These are phyloP conservation scores for Peromyscus maniculatus DNA, from an alignment of 2,113 vertebrate genomes.

Conservation along the genomic window DNA sequence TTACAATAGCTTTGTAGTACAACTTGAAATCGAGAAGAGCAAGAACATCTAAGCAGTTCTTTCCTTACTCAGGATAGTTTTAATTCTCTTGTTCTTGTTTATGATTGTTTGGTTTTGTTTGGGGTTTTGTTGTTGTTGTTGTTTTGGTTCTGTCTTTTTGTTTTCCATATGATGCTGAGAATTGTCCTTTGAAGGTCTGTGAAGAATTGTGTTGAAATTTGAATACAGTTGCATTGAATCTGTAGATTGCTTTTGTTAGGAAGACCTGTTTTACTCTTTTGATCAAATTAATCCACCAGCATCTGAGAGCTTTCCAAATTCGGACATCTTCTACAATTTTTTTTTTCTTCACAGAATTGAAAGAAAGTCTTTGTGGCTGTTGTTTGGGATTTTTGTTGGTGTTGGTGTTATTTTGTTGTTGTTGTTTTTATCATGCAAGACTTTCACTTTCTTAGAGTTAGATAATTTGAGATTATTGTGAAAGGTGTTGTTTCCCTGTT, in stretches of 20 bases:
- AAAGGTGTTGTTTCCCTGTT: neutral
- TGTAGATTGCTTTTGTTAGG: neutral
- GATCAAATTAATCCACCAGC: neutral
- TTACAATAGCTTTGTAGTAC: neutral
- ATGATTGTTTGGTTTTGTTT: neutral
- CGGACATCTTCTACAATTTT: neutral
- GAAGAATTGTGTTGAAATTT: neutral
- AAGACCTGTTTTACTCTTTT: neutral
- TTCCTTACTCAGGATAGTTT: neutral
- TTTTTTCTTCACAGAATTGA: neutral
- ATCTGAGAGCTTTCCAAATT: neutral
- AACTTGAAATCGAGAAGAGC: neutral
- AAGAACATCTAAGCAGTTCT: neutral
- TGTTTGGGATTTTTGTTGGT: too few species aligned
- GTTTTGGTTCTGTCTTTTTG: too few species aligned
- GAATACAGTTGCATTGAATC: neutral
- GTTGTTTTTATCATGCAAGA: neutral
- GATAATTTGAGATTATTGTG: neutral
- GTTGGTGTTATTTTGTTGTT: neutral
- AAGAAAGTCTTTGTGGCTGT: neutral
- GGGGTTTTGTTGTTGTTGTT: neutral
- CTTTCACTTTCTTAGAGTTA: neutral
- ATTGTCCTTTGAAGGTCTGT: neutral
- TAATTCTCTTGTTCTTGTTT: neutral
- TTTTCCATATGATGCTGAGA: neutral